phyloP scores from a whole-genome alignment of 1,140 invertebrate species.

The Scylla paramamosain region DNA sequence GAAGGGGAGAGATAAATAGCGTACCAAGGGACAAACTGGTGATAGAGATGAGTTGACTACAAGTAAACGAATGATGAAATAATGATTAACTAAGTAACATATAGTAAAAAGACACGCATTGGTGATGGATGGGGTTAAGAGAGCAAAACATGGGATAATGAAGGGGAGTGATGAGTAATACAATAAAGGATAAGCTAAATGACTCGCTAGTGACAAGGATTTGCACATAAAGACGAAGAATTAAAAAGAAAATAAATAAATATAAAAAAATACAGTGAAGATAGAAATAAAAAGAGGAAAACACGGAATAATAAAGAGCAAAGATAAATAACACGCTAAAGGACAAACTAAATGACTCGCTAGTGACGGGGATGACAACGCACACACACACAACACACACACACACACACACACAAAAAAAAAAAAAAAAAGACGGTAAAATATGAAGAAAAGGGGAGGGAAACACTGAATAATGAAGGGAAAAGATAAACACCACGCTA shows the following conservation, averaged over 20 bases:
- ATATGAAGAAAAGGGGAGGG: too few species aligned
- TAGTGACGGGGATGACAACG: background rate
- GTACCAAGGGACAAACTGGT: background rate
- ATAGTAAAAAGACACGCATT: background rate
- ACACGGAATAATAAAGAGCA: background rate
- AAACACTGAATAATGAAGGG: too few species aligned
- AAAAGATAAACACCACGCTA: too few species aligned
- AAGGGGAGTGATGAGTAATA: background rate
- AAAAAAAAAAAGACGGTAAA: too few species aligned
- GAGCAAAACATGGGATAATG: background rate
- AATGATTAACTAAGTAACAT: background rate
- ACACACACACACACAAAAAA: too few species aligned
- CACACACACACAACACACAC: too few species aligned
- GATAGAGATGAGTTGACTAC: too few species aligned
- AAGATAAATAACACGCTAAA: background rate
- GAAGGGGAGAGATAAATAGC: background rate
- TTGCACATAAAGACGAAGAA: background rate
- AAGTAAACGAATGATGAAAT: too few species aligned
- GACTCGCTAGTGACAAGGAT: too few species aligned
- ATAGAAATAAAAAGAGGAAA: background rate
- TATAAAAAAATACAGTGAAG: background rate
- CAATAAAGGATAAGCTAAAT: too few species aligned
- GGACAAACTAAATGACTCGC: too few species aligned
- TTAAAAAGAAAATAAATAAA: background rate
- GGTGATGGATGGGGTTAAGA: background rate